Evolutionary conservation across 2,113 vertebrate genomes (phyloP).

Genomic region (Python bivittatus): DNA sequence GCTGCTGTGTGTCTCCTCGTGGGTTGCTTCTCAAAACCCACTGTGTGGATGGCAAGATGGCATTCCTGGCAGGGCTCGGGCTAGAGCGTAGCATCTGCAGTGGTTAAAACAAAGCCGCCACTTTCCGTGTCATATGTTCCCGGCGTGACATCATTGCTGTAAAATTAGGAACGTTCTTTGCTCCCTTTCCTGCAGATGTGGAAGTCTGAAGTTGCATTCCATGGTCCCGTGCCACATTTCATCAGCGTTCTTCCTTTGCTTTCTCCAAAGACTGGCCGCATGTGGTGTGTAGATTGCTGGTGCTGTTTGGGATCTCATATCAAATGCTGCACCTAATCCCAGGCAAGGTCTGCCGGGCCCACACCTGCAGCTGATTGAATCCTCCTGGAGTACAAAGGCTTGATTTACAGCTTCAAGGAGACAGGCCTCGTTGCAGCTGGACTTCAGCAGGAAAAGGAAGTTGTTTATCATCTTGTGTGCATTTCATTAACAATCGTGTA

Average conservation of each 20-base stretch:
- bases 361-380: slow-evolving; percentile 97
- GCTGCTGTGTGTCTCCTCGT: neutral
- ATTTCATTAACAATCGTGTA: slow-evolving; percentile 89
- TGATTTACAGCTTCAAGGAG: slow-evolving; percentile 91
- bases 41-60: neutral
- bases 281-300: slow-evolving; percentile 79
- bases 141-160: slow-evolving; percentile 93
- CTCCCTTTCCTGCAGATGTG: slow-evolving; percentile 93
- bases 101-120: slow-evolving; percentile 74
- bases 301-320: slow-evolving; percentile 85
- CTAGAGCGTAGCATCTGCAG: slow-evolving; percentile 48
- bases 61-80: neutral
- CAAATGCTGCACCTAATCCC: slow-evolving; percentile 88
- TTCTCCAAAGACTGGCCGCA: slow-evolving; percentile 82
- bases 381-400: slow-evolving; percentile 93
- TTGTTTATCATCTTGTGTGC: slow-evolving; percentile 93
- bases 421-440: slow-evolving; percentile 89
- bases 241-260: slow-evolving; percentile 88
- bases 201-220: slow-evolving; percentile 91
- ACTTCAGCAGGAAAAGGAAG: slow-evolving; percentile 95
- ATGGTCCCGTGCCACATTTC: slow-evolving; percentile 92
- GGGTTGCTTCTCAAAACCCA: neutral
- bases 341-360: slow-evolving; percentile 80
- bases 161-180: slow-evolving; percentile 89
- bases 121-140: slow-evolving; percentile 83